A percentile compares a stretch with the other conserved stretches of the same genome.
Evolutionary conservation across 2,888 invertebrate genomes (phyloP).

Genomic region (Dorcus hopei): DNA sequence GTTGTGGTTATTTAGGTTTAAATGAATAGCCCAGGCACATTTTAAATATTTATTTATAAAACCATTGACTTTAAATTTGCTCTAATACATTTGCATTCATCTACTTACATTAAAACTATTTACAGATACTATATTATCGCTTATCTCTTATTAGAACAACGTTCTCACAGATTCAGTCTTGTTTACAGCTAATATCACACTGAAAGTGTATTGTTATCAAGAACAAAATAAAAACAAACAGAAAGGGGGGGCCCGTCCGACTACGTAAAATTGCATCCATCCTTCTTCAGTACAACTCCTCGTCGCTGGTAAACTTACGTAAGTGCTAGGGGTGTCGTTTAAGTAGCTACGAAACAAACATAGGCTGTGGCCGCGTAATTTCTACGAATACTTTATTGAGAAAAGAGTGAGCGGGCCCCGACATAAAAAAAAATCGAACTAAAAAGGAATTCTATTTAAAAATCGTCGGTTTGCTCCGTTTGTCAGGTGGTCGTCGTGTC

Average conservation of each 20-base stretch:
- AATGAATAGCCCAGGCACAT: too few relatives aligned
- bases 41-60: slow-evolving; percentile 19
- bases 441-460: slow-evolving; percentile 11
- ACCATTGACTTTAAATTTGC: slow-evolving; percentile 20
- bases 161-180: slow-evolving; percentile 37
- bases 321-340: too few relatives aligned
- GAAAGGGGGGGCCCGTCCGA: not conserved
- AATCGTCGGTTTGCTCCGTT: slow-evolving; percentile 14
- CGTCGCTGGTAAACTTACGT: too few relatives aligned
- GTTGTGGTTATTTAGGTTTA: too few relatives aligned
- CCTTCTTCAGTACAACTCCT: too few relatives aligned
- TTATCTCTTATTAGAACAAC: slow-evolving; percentile 24
- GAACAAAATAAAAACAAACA: slow-evolving; percentile 1
- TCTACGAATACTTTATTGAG: too few relatives aligned
- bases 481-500: slow-evolving; percentile 34
- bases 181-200: slow-evolving; percentile 36
- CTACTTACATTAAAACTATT: slow-evolving; percentile 23
- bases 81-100: slow-evolving; percentile 18
- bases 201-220: slow-evolving; percentile 21
- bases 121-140: slow-evolving; percentile 16
- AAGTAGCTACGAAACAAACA: not conserved
- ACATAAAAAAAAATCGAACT: slow-evolving; percentile 6
- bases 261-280: too few relatives aligned
- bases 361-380: not conserved
- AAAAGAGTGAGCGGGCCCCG: too few relatives aligned